Evolutionary conservation across 2,113 vertebrate species (phyloP).

Genomic region (Heterotis niloticus): DNA sequence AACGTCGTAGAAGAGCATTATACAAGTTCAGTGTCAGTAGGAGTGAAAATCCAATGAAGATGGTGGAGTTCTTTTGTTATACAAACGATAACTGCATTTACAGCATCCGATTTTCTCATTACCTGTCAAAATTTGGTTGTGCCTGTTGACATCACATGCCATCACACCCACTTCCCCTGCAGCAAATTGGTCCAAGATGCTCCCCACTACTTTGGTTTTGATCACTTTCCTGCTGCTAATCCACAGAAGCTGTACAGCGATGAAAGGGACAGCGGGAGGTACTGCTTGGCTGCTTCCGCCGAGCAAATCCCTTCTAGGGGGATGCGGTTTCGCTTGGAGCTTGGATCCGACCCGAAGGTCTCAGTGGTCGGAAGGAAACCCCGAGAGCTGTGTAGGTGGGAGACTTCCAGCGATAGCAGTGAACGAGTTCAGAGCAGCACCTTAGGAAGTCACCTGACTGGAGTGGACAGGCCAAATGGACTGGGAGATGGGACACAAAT

Average conservation of each 20-base stretch:
- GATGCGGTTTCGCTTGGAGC: not conserved
- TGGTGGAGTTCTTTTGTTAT: too few relatives aligned
- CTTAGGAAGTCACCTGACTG: not conserved
- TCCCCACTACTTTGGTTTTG: not conserved
- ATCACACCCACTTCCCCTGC: not conserved
- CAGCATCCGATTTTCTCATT: too few relatives aligned
- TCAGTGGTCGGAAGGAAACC: not conserved
- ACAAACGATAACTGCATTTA: too few relatives aligned
- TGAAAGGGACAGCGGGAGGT: not conserved
- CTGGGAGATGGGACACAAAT: not conserved
- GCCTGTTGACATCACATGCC: not conserved
- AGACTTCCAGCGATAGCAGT: not conserved
- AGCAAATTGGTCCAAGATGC: not conserved
- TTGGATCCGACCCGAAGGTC: not conserved
- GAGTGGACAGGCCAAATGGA: not conserved
- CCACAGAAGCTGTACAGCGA: not conserved
- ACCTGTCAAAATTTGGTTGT: too few relatives aligned
- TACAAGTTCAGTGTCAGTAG: too few relatives aligned
- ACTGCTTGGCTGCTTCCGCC: not conserved
- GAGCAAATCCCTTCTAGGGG: not conserved
- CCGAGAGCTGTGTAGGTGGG: not conserved
- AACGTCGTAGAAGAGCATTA: too few relatives aligned
- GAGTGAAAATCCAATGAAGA: too few relatives aligned
- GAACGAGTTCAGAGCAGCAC: not conserved
- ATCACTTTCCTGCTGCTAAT: not conserved